A percentile compares a stretch with the other conserved stretches of the same genome.
Conservation (phyloP, 2,888 invertebrate species). For the Linnaemya vulpina region DNA sequence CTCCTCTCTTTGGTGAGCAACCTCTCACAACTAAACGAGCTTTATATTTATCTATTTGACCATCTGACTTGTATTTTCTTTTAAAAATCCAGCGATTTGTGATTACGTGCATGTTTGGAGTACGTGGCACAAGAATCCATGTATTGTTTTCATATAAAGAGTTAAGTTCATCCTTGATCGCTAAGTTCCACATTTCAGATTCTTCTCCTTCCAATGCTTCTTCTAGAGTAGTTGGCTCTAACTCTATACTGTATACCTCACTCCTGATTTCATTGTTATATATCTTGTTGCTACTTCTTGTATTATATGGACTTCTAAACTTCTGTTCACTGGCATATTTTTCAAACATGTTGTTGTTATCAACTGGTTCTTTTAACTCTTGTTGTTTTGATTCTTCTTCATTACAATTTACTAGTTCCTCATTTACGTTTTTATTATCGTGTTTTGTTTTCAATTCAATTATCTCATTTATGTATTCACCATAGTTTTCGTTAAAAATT, state of each 20-base stretch:
- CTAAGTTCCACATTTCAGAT: conserved; percentile 21
- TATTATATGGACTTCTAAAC: background rate
- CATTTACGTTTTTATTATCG: too few relatives aligned
- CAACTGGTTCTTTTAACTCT: background rate
- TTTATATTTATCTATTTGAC: conserved; percentile 44
- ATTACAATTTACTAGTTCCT: too few relatives aligned
- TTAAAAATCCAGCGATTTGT: conserved; percentile 54
- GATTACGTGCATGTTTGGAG: conserved; percentile 28
- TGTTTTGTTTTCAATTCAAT: too few relatives aligned
- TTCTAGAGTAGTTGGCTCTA: conserved; percentile 51
- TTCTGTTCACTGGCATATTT: background rate
- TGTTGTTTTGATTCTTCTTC: background rate
- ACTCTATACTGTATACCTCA: conserved; percentile 29
- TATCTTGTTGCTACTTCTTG: conserved; percentile 6
- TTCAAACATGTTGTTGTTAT: background rate
- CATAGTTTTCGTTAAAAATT: background rate
- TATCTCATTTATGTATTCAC: too few relatives aligned
- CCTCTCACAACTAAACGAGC: conserved; percentile 47
- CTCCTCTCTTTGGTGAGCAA: conserved; percentile 37
- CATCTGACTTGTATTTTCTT: conserved; percentile 35
- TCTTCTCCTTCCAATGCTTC: conserved; percentile 39
- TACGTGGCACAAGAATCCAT: conserved; percentile 39
- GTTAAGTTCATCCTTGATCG: conserved; percentile 36
- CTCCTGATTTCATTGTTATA: background rate
- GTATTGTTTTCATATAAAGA: conserved; percentile 45